Evolutionary conservation across 2,113 vertebrate genomes (phyloP).

Genomic region (Rhegmatorhina hoffmannsi): DNA sequence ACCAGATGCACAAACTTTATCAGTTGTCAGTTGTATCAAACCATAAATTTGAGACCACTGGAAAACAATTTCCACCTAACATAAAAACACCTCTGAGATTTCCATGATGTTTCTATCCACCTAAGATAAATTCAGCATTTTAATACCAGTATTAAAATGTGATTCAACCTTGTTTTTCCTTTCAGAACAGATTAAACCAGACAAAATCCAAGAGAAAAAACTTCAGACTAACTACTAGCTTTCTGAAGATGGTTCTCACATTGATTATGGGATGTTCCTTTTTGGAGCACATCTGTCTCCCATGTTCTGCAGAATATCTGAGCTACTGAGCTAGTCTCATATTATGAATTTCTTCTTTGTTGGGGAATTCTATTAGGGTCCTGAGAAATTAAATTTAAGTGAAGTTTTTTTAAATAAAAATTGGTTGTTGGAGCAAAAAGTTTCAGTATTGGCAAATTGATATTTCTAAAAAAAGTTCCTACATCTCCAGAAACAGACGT

Average conservation of each 20-base stretch:
- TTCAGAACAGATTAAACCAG: not conserved
- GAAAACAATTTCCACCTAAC: not conserved
- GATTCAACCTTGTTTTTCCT: not conserved
- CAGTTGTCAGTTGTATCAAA: not conserved
- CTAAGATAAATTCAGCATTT: not conserved
- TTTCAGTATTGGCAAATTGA: not conserved
- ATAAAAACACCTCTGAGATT: not conserved
- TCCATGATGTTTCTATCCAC: not conserved
- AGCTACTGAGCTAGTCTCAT: not conserved
- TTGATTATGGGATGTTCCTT: not conserved
- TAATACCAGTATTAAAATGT: not conserved
- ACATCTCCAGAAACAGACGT: not conserved
- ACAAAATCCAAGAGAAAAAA: not conserved
- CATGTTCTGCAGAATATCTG: not conserved
- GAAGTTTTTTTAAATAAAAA: not conserved
- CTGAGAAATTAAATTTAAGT: not conserved
- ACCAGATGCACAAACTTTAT: not conserved
- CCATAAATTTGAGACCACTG: not conserved
- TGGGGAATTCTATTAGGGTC: accelerated
- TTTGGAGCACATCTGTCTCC: not conserved
- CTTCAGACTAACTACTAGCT: not conserved
- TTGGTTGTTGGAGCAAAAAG: not conserved
- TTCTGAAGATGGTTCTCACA: not conserved
- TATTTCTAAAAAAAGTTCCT: not conserved
- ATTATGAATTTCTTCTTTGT: not conserved